phyloP scores from a whole-genome alignment of 2,888 invertebrate species.

The Drosophila differens region DNA sequence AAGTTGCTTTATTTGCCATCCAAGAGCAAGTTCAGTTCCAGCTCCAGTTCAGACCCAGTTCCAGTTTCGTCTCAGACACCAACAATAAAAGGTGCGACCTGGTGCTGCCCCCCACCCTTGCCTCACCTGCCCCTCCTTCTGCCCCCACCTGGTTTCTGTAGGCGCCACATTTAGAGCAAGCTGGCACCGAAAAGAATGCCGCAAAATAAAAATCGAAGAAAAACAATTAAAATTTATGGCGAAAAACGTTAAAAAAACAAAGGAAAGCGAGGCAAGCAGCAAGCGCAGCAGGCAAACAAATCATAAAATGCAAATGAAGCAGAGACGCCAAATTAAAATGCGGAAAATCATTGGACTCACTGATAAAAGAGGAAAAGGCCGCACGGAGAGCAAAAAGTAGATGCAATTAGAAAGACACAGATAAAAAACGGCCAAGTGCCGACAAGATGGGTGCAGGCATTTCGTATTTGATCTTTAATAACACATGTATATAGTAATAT shows the following conservation, averaged over 20 bases:
- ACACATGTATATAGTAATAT: not conserved
- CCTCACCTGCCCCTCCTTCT: not conserved
- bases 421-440: conserved; percentile 11
- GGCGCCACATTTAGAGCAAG: conserved; percentile 12
- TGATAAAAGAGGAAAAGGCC: conserved; percentile 23
- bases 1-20: conserved; percentile 54
- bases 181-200: conserved; percentile 41
- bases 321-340: conserved; percentile 29
- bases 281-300: conserved; percentile 64
- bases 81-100: conserved; percentile 58
- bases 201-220: conserved; percentile 74
- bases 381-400: conserved; percentile 23
- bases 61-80: conserved; percentile 23
- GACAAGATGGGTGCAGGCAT: conserved; percentile 6
- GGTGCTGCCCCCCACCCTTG: conserved; percentile 4
- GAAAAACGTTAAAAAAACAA: conserved; percentile 58
- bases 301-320: conserved; percentile 76
- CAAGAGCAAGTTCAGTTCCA: conserved; percentile 65
- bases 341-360: conserved; percentile 29
- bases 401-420: conserved; percentile 32
- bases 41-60: conserved; percentile 14
- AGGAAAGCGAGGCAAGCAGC: conserved; percentile 17
- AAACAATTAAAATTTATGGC: conserved; percentile 78
- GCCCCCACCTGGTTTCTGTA: not conserved
- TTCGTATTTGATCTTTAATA: not conserved